Percentiles rank a stretch among this genome's conserved stretches.
phyloP scores from a whole-genome alignment of 2,888 invertebrate genomes.

The Limnephilus rhombicus region DNA sequence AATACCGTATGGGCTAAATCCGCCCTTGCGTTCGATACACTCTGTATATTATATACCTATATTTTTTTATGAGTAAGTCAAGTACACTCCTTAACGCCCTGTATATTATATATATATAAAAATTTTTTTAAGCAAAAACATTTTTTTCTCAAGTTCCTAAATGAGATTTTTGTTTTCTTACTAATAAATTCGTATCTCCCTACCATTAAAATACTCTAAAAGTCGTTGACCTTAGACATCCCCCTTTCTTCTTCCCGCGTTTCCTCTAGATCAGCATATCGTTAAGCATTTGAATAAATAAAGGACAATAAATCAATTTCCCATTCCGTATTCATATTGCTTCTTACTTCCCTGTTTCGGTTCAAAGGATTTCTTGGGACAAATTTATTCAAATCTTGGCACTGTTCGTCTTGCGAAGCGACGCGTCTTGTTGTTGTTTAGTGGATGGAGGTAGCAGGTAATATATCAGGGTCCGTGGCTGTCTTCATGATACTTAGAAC shows the following conservation, averaged over 20 bases:
- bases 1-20: too few species aligned
- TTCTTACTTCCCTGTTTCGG: conserved; percentile 15
- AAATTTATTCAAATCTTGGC: conserved; percentile 59
- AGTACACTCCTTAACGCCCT: too few species aligned
- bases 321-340: conserved; percentile 39
- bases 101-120: too few species aligned
- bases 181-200: not conserved
- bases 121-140: too few species aligned
- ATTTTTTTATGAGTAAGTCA: too few species aligned
- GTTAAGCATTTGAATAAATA: conserved; percentile 29
- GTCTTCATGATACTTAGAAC: not conserved
- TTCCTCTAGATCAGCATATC: not conserved
- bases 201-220: not conserved
- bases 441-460: not conserved
- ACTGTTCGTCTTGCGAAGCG: conserved; percentile 43
- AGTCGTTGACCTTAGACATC: not conserved
- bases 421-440: conserved; percentile 40
- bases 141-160: too few species aligned
- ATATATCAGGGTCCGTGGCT: not conserved
- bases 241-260: not conserved
- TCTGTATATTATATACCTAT: too few species aligned
- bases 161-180: too few species aligned
- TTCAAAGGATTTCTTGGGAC: conserved; percentile 50
- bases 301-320: conserved; percentile 46
- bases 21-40: too few species aligned